Evolutionary conservation across 2,797 vertebrate species (phyloP).

Genomic region (Chromobotia macracanthus): DNA sequence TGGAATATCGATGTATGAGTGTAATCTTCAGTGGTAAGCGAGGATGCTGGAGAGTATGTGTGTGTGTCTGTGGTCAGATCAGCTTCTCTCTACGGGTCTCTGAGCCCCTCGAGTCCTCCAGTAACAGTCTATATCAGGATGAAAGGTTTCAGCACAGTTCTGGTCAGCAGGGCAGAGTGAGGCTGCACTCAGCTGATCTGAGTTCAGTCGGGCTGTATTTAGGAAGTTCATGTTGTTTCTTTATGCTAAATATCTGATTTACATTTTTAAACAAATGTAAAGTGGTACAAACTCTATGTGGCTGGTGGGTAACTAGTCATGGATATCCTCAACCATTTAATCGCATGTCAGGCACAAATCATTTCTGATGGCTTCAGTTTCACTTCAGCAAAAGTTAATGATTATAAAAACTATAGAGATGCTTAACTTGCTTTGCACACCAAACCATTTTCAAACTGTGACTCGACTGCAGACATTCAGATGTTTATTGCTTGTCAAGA

Average conservation of each 20-base stretch:
- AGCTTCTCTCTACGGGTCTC: constrained; percentile 5
- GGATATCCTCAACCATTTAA: too few relatives aligned
- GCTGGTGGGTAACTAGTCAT: too few relatives aligned
- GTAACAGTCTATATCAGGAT: constrained; percentile 26
- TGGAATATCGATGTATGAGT: not conserved
- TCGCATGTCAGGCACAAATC: too few relatives aligned
- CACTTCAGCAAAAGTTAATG: too few relatives aligned
- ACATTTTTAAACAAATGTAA: not conserved
- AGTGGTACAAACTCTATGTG: too few relatives aligned
- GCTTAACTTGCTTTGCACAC: too few relatives aligned
- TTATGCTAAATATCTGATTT: not conserved
- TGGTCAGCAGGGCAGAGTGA: not conserved
- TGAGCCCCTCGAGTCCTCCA: not conserved
- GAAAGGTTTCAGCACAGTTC: not conserved
- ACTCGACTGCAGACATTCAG: too few relatives aligned
- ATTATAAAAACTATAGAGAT: too few relatives aligned
- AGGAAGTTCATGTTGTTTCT: not conserved
- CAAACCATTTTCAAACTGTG: too few relatives aligned
- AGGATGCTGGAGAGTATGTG: not conserved
- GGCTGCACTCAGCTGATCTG: not conserved
- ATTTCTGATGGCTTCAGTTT: too few relatives aligned
- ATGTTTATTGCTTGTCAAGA: too few relatives aligned
- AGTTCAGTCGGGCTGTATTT: not conserved
- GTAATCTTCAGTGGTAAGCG: not conserved
- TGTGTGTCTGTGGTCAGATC: not conserved